A percentile compares a stretch with the other conserved stretches of the same genome.
phyloP scores from a whole-genome alignment of 2,113 vertebrate species.

The Ameiurus melas region DNA sequence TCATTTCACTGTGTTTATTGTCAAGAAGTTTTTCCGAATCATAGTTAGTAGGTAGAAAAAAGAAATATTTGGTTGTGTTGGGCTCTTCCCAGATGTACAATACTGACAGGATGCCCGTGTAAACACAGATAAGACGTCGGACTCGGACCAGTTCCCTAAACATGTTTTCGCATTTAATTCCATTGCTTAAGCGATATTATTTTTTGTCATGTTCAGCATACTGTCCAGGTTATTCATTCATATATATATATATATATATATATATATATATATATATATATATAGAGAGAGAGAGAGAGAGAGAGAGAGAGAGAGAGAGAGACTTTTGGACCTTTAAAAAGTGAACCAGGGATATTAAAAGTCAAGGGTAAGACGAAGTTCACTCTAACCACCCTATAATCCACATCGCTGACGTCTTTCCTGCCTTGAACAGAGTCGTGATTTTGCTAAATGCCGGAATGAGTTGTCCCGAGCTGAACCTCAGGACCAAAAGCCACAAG shows the following conservation, averaged over 20 bases:
- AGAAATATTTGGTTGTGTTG: neutral
- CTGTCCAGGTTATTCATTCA: neutral
- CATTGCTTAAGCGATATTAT: neutral
- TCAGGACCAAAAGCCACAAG: conserved; percentile 28
- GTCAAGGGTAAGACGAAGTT: neutral
- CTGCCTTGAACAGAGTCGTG: conserved; percentile 5
- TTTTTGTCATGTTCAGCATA: neutral
- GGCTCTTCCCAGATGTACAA: neutral
- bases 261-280: too few relatives aligned
- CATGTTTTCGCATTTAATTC: neutral
- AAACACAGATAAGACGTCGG: neutral
- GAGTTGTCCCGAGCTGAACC: conserved; percentile 23
- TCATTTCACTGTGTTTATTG: neutral
- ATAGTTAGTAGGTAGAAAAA: too few relatives aligned
- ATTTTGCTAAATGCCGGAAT: neutral
- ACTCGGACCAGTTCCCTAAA: neutral
- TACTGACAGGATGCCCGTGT: neutral
- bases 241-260: too few relatives aligned
- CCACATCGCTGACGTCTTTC: neutral
- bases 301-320: neutral
- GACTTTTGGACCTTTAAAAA: neutral
- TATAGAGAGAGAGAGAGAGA: too few relatives aligned
- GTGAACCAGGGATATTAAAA: neutral
- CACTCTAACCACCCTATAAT: neutral
- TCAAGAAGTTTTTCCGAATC: neutral